Conservation (phyloP, 2,113 vertebrate genomes). For the Lycocorax pyrrhopterus region DNA sequence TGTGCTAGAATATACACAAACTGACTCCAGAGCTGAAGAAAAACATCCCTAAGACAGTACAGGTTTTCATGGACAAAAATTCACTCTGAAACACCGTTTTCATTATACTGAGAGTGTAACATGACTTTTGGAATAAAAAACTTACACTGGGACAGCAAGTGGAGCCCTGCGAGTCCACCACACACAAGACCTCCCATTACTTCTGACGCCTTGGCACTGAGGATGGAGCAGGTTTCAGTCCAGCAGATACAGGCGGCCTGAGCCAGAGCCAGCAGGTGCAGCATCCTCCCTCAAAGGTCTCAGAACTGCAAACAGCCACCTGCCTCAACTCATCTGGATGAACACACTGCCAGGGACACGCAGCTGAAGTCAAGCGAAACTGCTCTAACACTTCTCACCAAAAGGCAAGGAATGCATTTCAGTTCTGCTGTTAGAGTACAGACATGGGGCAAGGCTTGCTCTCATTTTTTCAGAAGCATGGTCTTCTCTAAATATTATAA, state of each 20-base stretch:
- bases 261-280: background rate
- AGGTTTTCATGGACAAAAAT: background rate
- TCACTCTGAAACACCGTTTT: background rate
- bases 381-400: background rate
- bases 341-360: background rate
- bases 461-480: background rate
- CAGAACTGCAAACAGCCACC: background rate
- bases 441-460: background rate
- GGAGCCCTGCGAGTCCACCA: rapidly evolving
- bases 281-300: background rate
- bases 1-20: background rate
- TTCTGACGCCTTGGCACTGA: background rate
- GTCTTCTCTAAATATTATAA: background rate
- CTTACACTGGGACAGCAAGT: background rate
- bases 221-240: background rate
- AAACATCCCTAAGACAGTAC: background rate
- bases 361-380: background rate
- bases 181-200: rapidly evolving
- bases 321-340: background rate
- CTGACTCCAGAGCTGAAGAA: background rate
- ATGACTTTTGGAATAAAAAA: background rate
- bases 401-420: background rate
- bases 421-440: background rate
- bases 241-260: rapidly evolving
- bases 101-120: background rate